A percentile compares a stretch with the other conserved stretches of the same genome.
Evolutionary conservation across 2,113 vertebrate genomes (phyloP).

Genomic region (Marmota flaviventris): DNA sequence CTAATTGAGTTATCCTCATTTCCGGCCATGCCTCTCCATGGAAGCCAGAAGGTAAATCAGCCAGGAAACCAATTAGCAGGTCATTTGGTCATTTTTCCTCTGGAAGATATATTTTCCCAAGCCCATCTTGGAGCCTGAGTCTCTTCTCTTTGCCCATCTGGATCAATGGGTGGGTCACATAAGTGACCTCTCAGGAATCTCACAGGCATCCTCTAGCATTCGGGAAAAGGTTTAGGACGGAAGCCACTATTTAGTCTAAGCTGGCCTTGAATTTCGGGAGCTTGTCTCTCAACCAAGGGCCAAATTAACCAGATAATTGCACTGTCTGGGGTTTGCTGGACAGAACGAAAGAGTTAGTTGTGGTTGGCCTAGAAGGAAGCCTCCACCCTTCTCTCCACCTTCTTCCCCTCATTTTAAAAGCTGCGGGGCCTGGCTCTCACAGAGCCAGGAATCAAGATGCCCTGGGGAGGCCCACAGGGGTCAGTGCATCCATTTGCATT

Average conservation of each 20-base stretch:
- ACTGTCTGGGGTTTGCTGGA: constrained; percentile 75
- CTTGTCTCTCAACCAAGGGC: constrained; percentile 64
- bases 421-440: not conserved
- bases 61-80: constrained; percentile 52
- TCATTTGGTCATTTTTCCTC: constrained; percentile 14
- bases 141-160: not conserved
- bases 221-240: constrained; percentile 1
- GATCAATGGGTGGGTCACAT: not conserved
- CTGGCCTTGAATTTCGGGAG: constrained; percentile 59
- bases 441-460: constrained; percentile 49
- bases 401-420: constrained; percentile 45
- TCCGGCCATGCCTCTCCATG: not conserved
- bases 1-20: not conserved
- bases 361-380: constrained; percentile 71
- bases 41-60: constrained; percentile 48
- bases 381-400: constrained; percentile 57
- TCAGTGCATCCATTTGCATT: constrained; percentile 28
- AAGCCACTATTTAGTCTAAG: constrained; percentile 80
- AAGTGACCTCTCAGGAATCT: constrained; percentile 15
- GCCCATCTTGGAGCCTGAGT: not conserved
- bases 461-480: not conserved
- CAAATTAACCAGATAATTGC: constrained; percentile 75
- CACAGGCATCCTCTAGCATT: not conserved
- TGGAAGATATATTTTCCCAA: constrained; percentile 6
- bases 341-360: constrained; percentile 64